Conservation (phyloP, 2,888 invertebrate genomes). For the Leucania comma region DNA sequence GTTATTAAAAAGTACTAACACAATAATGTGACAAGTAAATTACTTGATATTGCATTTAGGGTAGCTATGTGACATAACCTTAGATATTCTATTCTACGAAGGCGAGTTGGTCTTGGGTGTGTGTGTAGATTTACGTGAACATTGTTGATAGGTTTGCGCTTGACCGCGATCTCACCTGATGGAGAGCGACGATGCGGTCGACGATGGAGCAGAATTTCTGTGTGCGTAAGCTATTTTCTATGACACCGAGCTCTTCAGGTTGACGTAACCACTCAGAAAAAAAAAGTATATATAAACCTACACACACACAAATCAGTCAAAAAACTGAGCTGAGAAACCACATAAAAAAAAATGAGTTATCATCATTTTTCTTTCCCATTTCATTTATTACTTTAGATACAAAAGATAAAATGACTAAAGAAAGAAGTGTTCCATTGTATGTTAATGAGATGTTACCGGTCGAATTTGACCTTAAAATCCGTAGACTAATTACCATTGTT, state of each 20-base stretch:
- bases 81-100: too few species aligned
- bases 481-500: background rate
- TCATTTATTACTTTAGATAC: background rate
- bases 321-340: too few species aligned
- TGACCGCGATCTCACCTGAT: too few species aligned
- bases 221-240: too few species aligned
- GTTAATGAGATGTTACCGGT: constrained; percentile 6
- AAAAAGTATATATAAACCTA: too few species aligned
- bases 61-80: background rate
- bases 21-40: background rate
- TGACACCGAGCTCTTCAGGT: too few species aligned
- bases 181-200: too few species aligned
- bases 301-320: background rate
- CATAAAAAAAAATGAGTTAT: background rate
- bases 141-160: too few species aligned
- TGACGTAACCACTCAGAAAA: too few species aligned
- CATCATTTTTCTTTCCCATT: background rate
- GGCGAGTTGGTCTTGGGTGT: too few species aligned
- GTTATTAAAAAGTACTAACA: background rate
- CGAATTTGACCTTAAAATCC: constrained; percentile 4
- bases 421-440: constrained; percentile 5
- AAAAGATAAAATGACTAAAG: background rate
- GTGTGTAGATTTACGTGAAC: too few species aligned
- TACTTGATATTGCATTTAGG: background rate
- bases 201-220: too few species aligned